phyloP scores from a whole-genome alignment of 2,888 invertebrate genomes.

The Lycophotia porphyrea region DNA sequence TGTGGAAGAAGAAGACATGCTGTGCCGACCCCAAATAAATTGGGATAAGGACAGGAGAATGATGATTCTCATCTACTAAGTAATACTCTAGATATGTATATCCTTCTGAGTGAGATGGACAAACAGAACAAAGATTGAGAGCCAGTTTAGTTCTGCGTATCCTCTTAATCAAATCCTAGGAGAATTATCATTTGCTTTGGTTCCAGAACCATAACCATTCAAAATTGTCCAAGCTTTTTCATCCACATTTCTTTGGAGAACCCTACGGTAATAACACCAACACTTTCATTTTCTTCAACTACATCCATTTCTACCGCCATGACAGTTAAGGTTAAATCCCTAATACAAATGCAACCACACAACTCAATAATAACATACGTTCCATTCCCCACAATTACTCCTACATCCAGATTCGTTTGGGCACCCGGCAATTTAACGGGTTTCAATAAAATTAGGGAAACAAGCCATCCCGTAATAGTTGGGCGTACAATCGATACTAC shows the following conservation, averaged over 20 bases:
- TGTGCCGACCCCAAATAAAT: too few relatives aligned
- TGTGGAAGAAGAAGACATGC: too few relatives aligned
- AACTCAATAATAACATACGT: slow-evolving; percentile 46
- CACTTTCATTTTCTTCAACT: neutral
- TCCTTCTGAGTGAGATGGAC: neutral
- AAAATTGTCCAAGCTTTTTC: neutral
- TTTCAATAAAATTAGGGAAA: slow-evolving; percentile 71
- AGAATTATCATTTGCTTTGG: neutral
- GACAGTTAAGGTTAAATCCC: slow-evolving; percentile 41
- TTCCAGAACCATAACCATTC: neutral
- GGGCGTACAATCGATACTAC: slow-evolving; percentile 70
- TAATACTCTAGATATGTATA: neutral
- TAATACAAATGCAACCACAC: slow-evolving; percentile 44
- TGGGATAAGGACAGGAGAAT: too few relatives aligned
- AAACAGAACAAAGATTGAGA: neutral
- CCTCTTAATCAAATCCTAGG: neutral
- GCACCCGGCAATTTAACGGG: slow-evolving; percentile 72
- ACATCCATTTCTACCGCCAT: slow-evolving; percentile 1
- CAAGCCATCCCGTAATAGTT: slow-evolving; percentile 59
- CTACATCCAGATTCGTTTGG: slow-evolving; percentile 49
- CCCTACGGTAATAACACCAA: neutral
- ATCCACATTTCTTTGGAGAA: neutral
- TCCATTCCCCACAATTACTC: slow-evolving; percentile 44
- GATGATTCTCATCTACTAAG: neutral
- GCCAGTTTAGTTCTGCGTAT: neutral